These are phyloP conservation scores for Theonella swinhoei DNA, from an alignment of 37 sponge, comb jelly and placozoan species.

Conservation along the genomic window DNA sequence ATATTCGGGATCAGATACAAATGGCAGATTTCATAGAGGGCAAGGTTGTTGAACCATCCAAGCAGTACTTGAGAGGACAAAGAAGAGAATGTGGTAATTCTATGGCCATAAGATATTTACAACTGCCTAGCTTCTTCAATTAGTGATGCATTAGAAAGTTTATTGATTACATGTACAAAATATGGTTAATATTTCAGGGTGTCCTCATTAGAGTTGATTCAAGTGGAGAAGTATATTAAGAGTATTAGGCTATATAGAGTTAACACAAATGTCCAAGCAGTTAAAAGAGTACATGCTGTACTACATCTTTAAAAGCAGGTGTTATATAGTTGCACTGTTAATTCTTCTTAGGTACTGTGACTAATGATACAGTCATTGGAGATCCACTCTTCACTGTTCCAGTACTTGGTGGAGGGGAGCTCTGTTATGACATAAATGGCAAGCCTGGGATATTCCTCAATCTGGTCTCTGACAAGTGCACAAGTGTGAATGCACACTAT, in stretches of 20 bases:
- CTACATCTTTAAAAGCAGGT: no score
- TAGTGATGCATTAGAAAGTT: no score
- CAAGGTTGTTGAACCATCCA: slow-evolving; percentile 19
- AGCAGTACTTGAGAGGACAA: slow-evolving; percentile 38
- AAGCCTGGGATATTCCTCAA: slow-evolving; percentile 29
- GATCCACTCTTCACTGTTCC: slow-evolving; percentile 67
- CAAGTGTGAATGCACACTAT: slow-evolving; percentile 67
- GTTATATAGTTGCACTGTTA: no score
- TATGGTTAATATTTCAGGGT: no score
- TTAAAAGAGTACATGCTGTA: no score
- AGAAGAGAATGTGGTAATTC: slow-evolving; percentile 66
- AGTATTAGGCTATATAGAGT: no score
- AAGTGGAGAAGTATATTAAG: no score
- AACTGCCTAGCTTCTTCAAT: no score
- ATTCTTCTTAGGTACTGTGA: slow-evolving; percentile 6
- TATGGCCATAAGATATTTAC: no score
- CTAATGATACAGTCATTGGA: slow-evolving; percentile 58
- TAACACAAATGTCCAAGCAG: no score
- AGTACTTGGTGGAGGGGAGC: neutral
- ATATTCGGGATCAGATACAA: neutral
- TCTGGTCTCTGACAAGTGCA: slow-evolving; percentile 67
- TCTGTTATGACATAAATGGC: slow-evolving; percentile 78
- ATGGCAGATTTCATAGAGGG: slow-evolving; percentile 34
- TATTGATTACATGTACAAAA: no score
- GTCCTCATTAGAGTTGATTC: no score